Base-by-base conservation (phyloP, 2,113 vertebrate species). In the Scomber scombrus region DNA sequence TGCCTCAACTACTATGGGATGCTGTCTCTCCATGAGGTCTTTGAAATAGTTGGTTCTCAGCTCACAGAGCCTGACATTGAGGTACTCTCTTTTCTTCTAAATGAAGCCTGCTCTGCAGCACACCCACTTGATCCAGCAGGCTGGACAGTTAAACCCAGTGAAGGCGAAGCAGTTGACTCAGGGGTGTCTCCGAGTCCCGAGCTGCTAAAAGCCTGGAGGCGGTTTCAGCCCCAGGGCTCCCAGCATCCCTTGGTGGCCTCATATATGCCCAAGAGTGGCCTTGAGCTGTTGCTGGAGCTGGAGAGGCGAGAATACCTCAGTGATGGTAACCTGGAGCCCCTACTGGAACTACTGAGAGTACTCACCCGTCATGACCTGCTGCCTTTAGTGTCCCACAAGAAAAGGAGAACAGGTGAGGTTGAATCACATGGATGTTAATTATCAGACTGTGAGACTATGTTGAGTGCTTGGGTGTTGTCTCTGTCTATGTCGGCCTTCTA, bases 361-460 rank as follows among this genome's bases (percentile, higher is more conserved):
- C 94, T 98, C 29, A 96, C 96, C 12, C 95, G 97, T 1, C 97
- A 98, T 14, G 97, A 98, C 82, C 93, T 98, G 63, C 88, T 97
- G 73, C 94, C 95, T 2, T 95, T 96, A 34, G 95, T 97, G 85
- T 95, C 96, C 0, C 92, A 93, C 70, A 97, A 96, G 92, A 94
- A 93, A 84, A 94, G 93, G 77, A 94, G 95, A 75, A 95, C 96
- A 91, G 97, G 97, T 97, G 89, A 93, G 88, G n/a, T 31, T 77
- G 10, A 70, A 21, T 52, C 12, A 50, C 2, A 13, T 23, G 14
- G 13, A 6, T 50, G 15, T 5, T 31, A 19, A 21, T 45, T 21
- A 54, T 26, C 18, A 66, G 4, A 31, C 56, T 55, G n/a, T 65
- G 12, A 31, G 23, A 34, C 49, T 12, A 50, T 51, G 45, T 40